Base-by-base conservation (phyloP, 2,888 invertebrate genomes). In the Rapana venosa region DNA sequence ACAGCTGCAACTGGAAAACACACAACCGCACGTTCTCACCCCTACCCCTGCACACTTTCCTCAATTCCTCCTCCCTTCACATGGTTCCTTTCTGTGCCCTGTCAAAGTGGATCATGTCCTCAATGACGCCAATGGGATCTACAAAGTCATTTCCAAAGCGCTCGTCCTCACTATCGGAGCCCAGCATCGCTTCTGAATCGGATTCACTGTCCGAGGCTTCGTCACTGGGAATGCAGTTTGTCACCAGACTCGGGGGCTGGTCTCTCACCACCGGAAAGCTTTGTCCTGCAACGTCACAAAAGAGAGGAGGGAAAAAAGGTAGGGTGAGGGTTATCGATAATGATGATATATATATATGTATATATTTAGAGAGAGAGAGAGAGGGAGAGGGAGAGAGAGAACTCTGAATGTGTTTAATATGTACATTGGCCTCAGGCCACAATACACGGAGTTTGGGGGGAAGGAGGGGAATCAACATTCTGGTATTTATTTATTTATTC, bases 141-240 rank as follows among this genome's bases (percentile, higher is more conserved):
- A 74, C n/a, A 13, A 74, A 17, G 17, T 4, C n/a, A 0, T 47
- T 30, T 20, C 81, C 58, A 58, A 88, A 81, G 56, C 79, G 81
- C 26, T 88, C 88, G 61, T 88, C 88, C 26, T 88, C 88, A 81
- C 58, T 88, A 61, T 61, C 0, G 26, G 87, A 74, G 36, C 4
- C 87, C 2, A 87, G 11, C 26, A 0, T 22, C 4, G 30, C 32
- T 20, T 58, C 17, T 22, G 81, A 20, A 32, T 87, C 47, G 15
- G 66, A n/a, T 17, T 32, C 15, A n/a, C 47, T 81, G 70, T 56
- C 58, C 20, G 22, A 36, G 32, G 61, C 88, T 32, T 88, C 88
- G 17, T n/a, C 74, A 35, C 20, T 47, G 47, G 47, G 47, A 79
- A 32, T 35, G 58, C 20, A 74, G 66, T 4, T 74, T n/a, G n/a